Percentiles rank a stretch among this genome's conserved stretches.
phyloP scores from a whole-genome alignment of 2,113 vertebrate genomes.

The Corythornis cristatus region DNA sequence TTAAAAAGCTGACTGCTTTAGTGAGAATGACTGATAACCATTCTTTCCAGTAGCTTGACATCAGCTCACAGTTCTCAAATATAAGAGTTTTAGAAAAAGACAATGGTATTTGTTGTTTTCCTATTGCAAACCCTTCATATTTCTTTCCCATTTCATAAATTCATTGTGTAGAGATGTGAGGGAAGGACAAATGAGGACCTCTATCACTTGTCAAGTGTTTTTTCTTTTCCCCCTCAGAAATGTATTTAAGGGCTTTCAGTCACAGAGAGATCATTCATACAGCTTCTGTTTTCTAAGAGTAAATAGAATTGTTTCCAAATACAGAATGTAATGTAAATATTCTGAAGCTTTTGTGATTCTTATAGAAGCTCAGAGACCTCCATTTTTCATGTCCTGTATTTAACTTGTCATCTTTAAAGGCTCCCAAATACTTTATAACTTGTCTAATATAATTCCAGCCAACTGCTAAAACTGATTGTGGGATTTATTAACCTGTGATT shows the following conservation, averaged over 20 bases:
- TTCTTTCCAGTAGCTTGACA: neutral
- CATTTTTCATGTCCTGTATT: neutral
- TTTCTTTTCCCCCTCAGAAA: neutral
- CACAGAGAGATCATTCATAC: neutral
- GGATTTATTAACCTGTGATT: too few species aligned
- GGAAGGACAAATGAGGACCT: neutral
- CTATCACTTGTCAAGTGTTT: neutral
- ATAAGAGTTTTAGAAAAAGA: neutral
- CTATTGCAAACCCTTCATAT: fast-evolving
- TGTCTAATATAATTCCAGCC: neutral
- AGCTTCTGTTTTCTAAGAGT: neutral
- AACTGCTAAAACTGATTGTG: neutral
- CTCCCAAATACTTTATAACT: neutral
- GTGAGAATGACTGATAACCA: neutral
- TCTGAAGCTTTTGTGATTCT: neutral
- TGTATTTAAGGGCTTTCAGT: neutral
- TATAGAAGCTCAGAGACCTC: neutral
- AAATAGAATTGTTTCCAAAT: neutral
- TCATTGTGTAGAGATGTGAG: neutral
- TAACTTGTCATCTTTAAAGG: neutral
- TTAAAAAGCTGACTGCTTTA: neutral
- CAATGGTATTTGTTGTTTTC: neutral
- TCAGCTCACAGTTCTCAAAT: neutral
- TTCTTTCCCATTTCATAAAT: neutral
- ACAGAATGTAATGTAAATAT: neutral